phyloP scores from a whole-genome alignment of 2,113 vertebrate genomes.

The Donacobius atricapilla region DNA sequence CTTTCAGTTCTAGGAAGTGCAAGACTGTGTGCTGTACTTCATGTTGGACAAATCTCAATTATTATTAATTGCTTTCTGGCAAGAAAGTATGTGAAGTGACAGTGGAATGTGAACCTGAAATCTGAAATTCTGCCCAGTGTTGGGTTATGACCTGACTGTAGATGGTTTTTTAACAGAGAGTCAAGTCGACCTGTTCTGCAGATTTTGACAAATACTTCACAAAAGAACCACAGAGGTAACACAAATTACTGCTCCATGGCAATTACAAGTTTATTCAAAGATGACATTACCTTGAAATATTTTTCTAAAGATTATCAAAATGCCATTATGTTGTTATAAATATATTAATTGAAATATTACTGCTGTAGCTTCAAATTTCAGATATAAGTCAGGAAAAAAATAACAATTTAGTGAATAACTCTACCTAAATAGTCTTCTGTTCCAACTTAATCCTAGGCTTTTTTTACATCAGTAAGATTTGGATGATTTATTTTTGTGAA shows the following conservation, averaged over 20 bases:
- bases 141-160: background rate
- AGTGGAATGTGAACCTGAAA: background rate
- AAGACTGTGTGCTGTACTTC: background rate
- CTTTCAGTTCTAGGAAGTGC: background rate
- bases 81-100: background rate
- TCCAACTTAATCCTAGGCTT: background rate
- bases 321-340: background rate
- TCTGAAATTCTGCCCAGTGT: slow-evolving; percentile 36
- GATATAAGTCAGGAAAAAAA: background rate
- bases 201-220: slow-evolving; percentile 1
- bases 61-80: slow-evolving; percentile 41
- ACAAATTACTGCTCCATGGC: background rate
- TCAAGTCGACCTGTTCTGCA: background rate
- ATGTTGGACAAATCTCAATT: background rate
- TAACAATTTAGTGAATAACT: background rate
- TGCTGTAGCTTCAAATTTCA: background rate
- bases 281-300: background rate
- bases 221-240: background rate
- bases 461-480: background rate
- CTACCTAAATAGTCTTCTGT: background rate
- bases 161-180: background rate
- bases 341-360: background rate
- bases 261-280: background rate
- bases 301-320: slow-evolving; percentile 6
- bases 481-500: slow-evolving; percentile 19